A percentile compares a stretch with the other conserved stretches of the same genome.
These are phyloP conservation scores for Drosophila suboccidentalis DNA, from an alignment of 2,888 invertebrate genomes.

Conservation along the genomic window DNA sequence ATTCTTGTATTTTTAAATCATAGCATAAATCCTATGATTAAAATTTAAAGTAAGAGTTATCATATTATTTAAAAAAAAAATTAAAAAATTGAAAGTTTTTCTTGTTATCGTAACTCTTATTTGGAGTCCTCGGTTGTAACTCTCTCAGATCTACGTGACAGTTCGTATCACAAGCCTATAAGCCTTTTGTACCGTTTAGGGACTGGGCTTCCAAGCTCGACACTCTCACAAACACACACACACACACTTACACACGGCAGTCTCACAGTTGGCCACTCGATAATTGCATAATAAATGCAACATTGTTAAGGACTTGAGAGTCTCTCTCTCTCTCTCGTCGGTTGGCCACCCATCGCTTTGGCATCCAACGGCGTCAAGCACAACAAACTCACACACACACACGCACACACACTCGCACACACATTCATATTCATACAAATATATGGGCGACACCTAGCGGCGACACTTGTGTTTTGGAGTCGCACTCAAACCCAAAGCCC, in stretches of 20 bases:
- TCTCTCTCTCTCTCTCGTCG: constrained; percentile 6
- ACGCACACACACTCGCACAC: constrained; percentile 21
- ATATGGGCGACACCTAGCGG: constrained; percentile 65
- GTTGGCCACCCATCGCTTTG: constrained; percentile 13
- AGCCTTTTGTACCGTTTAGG: background rate
- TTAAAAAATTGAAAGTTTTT: no score
- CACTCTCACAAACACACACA: constrained; percentile 2
- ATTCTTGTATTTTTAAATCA: no score
- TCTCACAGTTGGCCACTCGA: constrained; percentile 69
- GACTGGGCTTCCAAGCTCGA: background rate
- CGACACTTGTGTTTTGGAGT: constrained; percentile 44
- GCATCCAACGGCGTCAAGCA: constrained; percentile 47
- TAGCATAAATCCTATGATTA: no score
- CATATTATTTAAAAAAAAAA: no score
- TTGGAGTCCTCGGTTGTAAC: no score
- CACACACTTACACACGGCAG: constrained; percentile 15
- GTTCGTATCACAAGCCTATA: background rate
- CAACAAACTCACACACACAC: constrained; percentile 39
- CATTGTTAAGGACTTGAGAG: constrained; percentile 65
- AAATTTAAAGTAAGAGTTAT: no score
- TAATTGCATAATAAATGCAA: constrained; percentile 82
- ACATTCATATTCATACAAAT: constrained; percentile 65
- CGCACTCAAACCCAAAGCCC: constrained; percentile 55
- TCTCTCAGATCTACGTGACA: no score
- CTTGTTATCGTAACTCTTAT: no score